Conservation (phyloP, 2,113 vertebrate species). For the Fulmarus glacialis region DNA sequence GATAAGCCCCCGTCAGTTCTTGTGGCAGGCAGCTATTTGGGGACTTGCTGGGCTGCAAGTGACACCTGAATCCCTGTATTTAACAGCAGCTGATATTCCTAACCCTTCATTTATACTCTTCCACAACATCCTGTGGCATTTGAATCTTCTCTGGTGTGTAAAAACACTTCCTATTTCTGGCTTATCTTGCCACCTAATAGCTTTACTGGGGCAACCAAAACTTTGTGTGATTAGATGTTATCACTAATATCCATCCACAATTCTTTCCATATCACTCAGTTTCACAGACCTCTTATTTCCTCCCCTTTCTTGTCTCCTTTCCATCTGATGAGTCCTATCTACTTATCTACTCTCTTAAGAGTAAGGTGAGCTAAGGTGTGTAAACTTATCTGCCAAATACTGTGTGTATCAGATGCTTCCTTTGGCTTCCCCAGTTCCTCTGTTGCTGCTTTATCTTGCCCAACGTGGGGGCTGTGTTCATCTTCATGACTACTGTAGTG, state of each 20-base stretch:
- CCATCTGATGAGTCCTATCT: not conserved
- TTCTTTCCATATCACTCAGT: not conserved
- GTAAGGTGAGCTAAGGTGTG: not conserved
- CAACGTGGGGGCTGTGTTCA: not conserved
- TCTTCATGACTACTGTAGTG: not conserved
- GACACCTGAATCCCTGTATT: not conserved
- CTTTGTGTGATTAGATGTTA: not conserved
- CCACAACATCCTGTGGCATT: not conserved
- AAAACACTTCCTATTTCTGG: not conserved
- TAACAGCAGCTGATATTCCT: not conserved
- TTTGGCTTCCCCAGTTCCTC: not conserved
- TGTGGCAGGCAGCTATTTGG: not conserved
- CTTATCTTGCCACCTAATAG: not conserved
- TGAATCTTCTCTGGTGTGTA: not conserved
- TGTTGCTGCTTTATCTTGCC: not conserved
- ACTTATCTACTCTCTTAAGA: not conserved
- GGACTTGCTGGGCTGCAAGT: not conserved
- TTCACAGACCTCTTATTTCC: not conserved
- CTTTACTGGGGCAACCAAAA: not conserved
- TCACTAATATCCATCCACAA: not conserved
- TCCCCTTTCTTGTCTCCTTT: not conserved
- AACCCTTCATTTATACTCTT: not conserved
- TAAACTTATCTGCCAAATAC: not conserved
- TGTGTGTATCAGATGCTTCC: not conserved
- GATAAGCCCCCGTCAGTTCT: not conserved